These are phyloP conservation scores for Myotis lucifugus DNA, from an alignment of 2,113 vertebrate genomes.

Conservation along the genomic window DNA sequence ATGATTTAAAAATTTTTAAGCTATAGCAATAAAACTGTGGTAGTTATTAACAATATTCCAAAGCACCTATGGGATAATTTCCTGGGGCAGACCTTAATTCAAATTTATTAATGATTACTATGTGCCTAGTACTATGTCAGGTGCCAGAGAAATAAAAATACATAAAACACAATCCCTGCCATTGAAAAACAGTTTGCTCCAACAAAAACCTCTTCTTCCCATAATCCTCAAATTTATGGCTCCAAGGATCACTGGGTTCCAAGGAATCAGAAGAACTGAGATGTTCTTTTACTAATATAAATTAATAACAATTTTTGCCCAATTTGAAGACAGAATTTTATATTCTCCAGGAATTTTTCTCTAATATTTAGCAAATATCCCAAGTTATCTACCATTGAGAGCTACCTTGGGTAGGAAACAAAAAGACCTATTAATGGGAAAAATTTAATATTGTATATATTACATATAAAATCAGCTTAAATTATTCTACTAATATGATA, in stretches of 20 bases:
- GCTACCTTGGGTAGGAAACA: neutral
- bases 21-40: neutral
- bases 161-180: neutral
- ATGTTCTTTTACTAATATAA: neutral
- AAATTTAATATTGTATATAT: neutral
- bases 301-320: neutral
- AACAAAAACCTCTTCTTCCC: neutral
- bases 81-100: neutral
- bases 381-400: neutral
- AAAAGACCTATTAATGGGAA: neutral
- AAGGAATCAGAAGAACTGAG: neutral
- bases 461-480: neutral
- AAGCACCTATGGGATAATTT: neutral
- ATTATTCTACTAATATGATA: neutral
- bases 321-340: neutral
- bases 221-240: slow-evolving; percentile 31
- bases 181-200: neutral
- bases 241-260: neutral
- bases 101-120: slow-evolving; percentile 1
- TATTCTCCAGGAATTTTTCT: slow-evolving; percentile 1
- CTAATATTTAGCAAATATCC: neutral
- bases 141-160: slow-evolving; percentile 3
- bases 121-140: neutral
- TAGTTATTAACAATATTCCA: slow-evolving; percentile 16
- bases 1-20: slow-evolving; percentile 22